These are phyloP conservation scores for Drosophila grimshawi DNA, from an alignment of 1,140 invertebrate species.

Conservation along the genomic window DNA sequence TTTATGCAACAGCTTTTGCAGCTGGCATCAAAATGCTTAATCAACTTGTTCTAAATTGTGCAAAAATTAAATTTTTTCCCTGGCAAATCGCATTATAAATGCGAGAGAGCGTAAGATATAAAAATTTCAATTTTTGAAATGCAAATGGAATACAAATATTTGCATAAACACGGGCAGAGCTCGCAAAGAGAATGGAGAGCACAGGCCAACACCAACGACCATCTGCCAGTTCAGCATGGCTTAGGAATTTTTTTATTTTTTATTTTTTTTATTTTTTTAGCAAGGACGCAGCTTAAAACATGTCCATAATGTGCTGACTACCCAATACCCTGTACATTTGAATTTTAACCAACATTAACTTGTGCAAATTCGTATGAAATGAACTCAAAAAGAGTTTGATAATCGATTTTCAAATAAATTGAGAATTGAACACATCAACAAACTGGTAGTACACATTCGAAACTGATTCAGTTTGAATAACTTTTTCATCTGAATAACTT, in stretches of 20 bases:
- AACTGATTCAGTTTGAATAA: too few relatives aligned
- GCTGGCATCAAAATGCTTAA: constrained; percentile 59
- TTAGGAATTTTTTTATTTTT: constrained; percentile 12
- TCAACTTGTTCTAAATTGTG: constrained; percentile 63
- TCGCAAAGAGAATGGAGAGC: constrained; percentile 45
- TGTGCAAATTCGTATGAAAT: too few relatives aligned
- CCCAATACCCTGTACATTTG: constrained; percentile 10
- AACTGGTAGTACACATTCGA: too few relatives aligned
- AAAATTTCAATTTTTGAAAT: constrained; percentile 79
- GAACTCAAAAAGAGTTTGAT: too few relatives aligned
- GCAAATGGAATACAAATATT: constrained; percentile 79
- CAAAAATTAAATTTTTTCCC: constrained; percentile 60
- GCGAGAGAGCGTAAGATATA: constrained; percentile 44
- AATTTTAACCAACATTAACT: too few relatives aligned
- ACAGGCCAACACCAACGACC: constrained; percentile 18
- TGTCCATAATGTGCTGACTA: not conserved
- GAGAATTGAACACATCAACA: too few relatives aligned
- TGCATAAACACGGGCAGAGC: constrained; percentile 65
- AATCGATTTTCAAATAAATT: too few relatives aligned
- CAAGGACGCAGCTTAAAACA: not conserved
- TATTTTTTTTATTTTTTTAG: not conserved
- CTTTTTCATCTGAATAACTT: too few relatives aligned
- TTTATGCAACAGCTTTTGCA: constrained; percentile 52
- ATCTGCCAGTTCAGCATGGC: constrained; percentile 41
- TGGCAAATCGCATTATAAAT: constrained; percentile 68